These are phyloP conservation scores for Hirtodrosophila alboralis DNA, from an alignment of 2,888 invertebrate genomes.

Conservation along the genomic window DNA sequence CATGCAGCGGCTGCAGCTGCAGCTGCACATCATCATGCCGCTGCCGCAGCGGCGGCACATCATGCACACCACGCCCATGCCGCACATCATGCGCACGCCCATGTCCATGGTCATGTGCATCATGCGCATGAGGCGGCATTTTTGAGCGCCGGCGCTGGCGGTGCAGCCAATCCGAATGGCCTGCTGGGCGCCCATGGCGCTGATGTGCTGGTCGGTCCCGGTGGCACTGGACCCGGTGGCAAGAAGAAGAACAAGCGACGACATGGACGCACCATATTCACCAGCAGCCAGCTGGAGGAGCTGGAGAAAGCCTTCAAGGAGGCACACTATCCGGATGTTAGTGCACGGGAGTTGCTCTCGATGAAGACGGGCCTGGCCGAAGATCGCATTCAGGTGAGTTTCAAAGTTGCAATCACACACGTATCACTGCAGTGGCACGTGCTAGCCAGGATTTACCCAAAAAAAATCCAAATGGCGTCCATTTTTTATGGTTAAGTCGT, in stretches of 20 bases:
- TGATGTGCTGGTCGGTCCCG: constrained; percentile 63
- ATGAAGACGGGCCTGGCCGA: constrained; percentile 96
- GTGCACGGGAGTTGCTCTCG: constrained; percentile 96
- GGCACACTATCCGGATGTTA: constrained; percentile 99
- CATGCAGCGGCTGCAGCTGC: constrained; percentile 73
- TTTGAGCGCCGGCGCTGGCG: constrained; percentile 49
- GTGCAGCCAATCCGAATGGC: constrained; percentile 61
- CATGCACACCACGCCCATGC: constrained; percentile 75
- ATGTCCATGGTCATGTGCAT: constrained; percentile 64
- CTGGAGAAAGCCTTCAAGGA: constrained; percentile 99
- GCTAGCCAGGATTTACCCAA: constrained; percentile 10
- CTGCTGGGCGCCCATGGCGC: constrained; percentile 59
- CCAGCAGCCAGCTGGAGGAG: constrained; percentile 99
- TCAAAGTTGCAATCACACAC: constrained; percentile 3
- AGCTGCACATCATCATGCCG: constrained; percentile 72
- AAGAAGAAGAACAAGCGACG: constrained; percentile 98
- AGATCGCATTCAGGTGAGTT: constrained; percentile 95
- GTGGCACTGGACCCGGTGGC: constrained; percentile 71
- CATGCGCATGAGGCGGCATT: constrained; percentile 72
- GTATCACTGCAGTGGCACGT: constrained; percentile 49
- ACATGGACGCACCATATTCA: constrained; percentile 99
- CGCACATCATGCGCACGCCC: constrained; percentile 57
- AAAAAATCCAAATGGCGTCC: constrained; percentile 14
- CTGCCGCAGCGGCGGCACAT: constrained; percentile 70
- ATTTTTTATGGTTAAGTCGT: constrained; percentile 53